Base-by-base conservation (phyloP, 2,113 vertebrate genomes). In the Syngnathus scovelli region DNA sequence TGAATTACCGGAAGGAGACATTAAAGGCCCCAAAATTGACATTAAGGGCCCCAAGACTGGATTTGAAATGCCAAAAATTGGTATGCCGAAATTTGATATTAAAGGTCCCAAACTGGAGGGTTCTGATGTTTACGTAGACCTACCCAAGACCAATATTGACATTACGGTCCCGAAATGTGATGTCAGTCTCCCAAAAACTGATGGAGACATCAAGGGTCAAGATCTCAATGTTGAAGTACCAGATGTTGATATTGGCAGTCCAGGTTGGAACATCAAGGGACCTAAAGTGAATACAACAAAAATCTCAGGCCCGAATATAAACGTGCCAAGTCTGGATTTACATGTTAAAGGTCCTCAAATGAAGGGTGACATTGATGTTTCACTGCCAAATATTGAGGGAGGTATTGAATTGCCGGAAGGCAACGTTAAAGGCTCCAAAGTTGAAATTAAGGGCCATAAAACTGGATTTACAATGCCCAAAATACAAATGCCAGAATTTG, bases 331-430 rank as follows among this genome's bases (percentile, higher is more conserved):
- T 0, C 6, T 15, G 5, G 71, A 58, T 15, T 6, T 73, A 11
- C 21, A 43, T 19, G 18, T 73, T 3, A 68, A 63, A 61, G 58
- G 56, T 1, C 71, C 59, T 1, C 49, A 65, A 1, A 1, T 75
- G 6, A 69, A 69, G 27, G 66, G 72, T 0, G 87, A 70, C 66
- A 73, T 93, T 0, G 90, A 94, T 27, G 75, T 56, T 4, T 91
- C 71, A 9, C 23, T 19, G 19, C 72, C 79, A 59, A 78, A 69
- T 37, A 44, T 76, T 1, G 36, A 71, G 69, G 61, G 70, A 1
- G 0, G 73, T 19, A 41, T 77, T 0, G 61, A 56, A 9, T 8
- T 16, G 7, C 66, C 75, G 19, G 27, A 64, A 27, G 55, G 3
- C 1, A 56, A 52, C n/a, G 3, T 52, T 8, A 52, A 52, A 55